Percentiles rank a stretch among this genome's conserved stretches.
Conservation (phyloP, 2,888 invertebrate genomes). For the Pristionchus japonicus region DNA sequence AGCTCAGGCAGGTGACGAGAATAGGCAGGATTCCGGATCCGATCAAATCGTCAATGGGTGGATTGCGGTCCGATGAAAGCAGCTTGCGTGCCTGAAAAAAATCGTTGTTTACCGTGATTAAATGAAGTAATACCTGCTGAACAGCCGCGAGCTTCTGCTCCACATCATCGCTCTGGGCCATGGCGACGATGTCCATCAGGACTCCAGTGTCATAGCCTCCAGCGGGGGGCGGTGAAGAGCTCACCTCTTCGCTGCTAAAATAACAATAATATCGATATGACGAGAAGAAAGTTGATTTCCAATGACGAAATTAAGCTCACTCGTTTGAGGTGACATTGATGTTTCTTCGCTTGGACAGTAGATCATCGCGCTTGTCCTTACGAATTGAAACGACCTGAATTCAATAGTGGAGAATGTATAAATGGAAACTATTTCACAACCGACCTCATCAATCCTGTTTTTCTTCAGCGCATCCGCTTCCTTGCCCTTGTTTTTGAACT, state of each 20-base stretch:
- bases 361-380: slow-evolving; percentile 98
- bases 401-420: background rate
- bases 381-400: slow-evolving; percentile 81
- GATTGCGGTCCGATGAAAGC: slow-evolving; percentile 96
- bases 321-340: slow-evolving; percentile 80
- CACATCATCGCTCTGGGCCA: slow-evolving; percentile 86
- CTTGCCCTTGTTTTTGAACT: slow-evolving; percentile 98
- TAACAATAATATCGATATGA: too few species aligned
- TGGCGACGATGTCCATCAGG: slow-evolving; percentile 87
- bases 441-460: slow-evolving; percentile 66
- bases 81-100: slow-evolving; percentile 83
- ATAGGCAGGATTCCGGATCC: slow-evolving; percentile 94
- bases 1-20: slow-evolving; percentile 88
- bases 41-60: slow-evolving; percentile 96
- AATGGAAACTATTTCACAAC: background rate
- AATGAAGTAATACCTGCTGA: slow-evolving; percentile 82
- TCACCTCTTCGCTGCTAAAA: slow-evolving; percentile 55
- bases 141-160: slow-evolving; percentile 90
- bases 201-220: slow-evolving; percentile 60
- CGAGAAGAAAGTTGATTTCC: background rate
- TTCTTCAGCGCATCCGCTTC: slow-evolving; percentile 87
- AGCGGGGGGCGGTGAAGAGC: slow-evolving; percentile 48
- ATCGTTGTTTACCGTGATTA: too few species aligned
- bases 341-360: slow-evolving; percentile 93
- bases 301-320: slow-evolving; percentile 50